Conservation (phyloP, 2,888 invertebrate genomes). For the Imbricaverruca yamaguchii region DNA sequence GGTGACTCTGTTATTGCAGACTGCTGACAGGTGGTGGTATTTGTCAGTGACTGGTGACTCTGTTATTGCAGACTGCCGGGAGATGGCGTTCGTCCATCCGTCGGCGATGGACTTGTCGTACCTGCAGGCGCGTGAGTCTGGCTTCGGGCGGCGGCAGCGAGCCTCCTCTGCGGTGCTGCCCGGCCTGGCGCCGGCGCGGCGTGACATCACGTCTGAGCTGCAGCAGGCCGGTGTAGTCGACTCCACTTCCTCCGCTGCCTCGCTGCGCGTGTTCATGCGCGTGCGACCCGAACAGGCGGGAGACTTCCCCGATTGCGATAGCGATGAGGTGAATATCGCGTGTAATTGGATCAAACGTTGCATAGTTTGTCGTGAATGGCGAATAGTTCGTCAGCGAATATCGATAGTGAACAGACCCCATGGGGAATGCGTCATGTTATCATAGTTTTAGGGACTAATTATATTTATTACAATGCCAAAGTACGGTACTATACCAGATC, state of each 20-base stretch:
- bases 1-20: no score
- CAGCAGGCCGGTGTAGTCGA: neutral
- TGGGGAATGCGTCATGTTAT: neutral
- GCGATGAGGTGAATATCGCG: neutral
- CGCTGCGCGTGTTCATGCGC: constrained; percentile 29
- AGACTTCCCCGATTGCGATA: constrained; percentile 9
- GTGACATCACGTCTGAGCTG: neutral
- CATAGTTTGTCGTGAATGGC: neutral
- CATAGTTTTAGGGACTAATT: no score
- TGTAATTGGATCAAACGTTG: neutral
- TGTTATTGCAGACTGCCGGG: no score
- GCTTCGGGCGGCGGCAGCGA: neutral
- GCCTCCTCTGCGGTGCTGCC: neutral
- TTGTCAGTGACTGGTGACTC: no score
- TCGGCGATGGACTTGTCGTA: neutral
- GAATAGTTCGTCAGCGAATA: neutral
- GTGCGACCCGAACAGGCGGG: constrained; percentile 28
- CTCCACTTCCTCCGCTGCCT: neutral
- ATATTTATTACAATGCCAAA: no score
- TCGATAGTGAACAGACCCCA: neutral
- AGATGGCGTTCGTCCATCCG: neutral
- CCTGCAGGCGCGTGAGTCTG: neutral
- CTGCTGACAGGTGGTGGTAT: no score
- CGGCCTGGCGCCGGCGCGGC: constrained; percentile 13
- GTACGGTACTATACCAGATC: no score